phyloP scores from a whole-genome alignment of 2,113 vertebrate species.

The Sialia sialis region DNA sequence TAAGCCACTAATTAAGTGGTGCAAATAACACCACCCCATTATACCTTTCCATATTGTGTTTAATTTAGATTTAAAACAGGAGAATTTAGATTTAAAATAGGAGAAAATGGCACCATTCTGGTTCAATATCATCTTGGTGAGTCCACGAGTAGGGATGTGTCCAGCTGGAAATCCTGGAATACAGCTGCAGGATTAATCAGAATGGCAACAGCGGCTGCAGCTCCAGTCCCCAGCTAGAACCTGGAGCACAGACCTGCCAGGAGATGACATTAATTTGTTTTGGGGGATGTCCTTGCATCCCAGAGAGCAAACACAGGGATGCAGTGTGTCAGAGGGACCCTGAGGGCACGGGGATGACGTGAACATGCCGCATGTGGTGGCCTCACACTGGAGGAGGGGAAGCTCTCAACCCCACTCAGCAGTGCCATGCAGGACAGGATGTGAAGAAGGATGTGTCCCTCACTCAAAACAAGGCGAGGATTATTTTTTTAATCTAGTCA shows the following conservation, averaged over 20 bases:
- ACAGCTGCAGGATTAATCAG: not conserved
- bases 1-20: too few species aligned
- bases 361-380: not conserved
- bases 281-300: not conserved
- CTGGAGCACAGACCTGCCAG: not conserved
- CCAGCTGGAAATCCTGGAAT: not conserved
- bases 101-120: not conserved
- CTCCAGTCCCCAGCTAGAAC: not conserved
- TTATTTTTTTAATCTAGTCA: not conserved
- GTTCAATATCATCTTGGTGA: not conserved
- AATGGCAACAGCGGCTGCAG: fast-evolving
- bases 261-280: not conserved
- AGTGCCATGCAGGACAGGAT: not conserved
- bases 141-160: not conserved
- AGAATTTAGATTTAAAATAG: not conserved
- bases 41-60: not conserved
- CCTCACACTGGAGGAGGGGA: not conserved
- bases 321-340: not conserved
- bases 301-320: not conserved
- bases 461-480: not conserved
- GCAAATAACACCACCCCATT: too few species aligned
- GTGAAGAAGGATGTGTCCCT: not conserved
- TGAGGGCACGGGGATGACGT: fast-evolving
- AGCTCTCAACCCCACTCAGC: not conserved
- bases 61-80: not conserved